Evolutionary conservation across 2,113 vertebrate species (phyloP).

Genomic region (Paratilapia polleni): DNA sequence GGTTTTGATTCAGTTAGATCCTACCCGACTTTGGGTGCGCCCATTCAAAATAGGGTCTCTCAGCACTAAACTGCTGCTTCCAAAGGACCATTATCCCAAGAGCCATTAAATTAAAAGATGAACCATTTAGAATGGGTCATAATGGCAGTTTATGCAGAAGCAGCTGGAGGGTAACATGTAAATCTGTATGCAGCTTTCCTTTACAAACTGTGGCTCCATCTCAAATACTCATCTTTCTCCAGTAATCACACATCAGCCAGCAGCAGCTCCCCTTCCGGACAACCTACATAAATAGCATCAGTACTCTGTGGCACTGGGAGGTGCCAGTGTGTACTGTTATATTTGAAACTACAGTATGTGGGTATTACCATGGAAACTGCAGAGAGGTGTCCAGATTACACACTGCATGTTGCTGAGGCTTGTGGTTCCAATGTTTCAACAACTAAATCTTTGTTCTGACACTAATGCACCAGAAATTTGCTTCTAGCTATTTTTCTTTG

Average conservation of each 20-base stretch:
- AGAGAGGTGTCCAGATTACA: conserved; percentile 48
- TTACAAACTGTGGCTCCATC: conserved; percentile 18
- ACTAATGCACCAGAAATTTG: not conserved
- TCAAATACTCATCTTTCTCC: conserved; percentile 23
- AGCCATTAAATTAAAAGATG: not conserved
- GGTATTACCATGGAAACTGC: conserved; percentile 68
- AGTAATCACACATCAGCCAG: not conserved
- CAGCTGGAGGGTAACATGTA: not conserved
- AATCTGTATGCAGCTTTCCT: not conserved
- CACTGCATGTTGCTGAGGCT: not conserved
- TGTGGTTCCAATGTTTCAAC: conserved; percentile 1
- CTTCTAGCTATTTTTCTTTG: not conserved
- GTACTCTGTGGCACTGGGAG: conserved; percentile 26
- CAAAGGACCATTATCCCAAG: not conserved
- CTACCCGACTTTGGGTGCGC: not conserved
- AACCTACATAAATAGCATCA: conserved; percentile 57
- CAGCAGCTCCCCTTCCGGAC: conserved; percentile 7
- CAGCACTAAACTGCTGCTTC: not conserved
- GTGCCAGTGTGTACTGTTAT: conserved; percentile 12
- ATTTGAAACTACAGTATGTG: conserved; percentile 43
- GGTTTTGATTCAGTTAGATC: not conserved
- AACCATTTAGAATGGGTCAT: not conserved
- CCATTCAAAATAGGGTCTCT: not conserved
- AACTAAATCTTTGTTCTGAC: conserved; percentile 20
- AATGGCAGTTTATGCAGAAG: not conserved